Evolutionary conservation across 2,888 invertebrate genomes (phyloP).

Genomic region (Hirtodrosophila histrioides): DNA sequence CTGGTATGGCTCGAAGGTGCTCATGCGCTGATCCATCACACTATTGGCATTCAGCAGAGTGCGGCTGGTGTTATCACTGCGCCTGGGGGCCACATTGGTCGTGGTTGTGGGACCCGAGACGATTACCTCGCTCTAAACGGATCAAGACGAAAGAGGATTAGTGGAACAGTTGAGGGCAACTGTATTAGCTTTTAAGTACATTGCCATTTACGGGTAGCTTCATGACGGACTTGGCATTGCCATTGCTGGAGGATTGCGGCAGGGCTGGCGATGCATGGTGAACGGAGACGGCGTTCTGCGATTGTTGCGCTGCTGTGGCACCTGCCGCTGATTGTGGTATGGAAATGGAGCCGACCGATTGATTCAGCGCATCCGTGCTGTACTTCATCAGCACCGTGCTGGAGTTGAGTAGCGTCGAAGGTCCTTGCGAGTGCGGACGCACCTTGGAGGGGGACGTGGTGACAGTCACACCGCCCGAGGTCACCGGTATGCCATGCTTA

Average conservation of each 20-base stretch:
- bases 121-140: slow-evolving; percentile 83
- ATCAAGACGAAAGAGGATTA: background rate
- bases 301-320: slow-evolving; percentile 22
- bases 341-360: slow-evolving; percentile 84
- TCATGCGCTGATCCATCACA: slow-evolving; percentile 87
- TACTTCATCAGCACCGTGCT: slow-evolving; percentile 83
- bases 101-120: slow-evolving; percentile 88
- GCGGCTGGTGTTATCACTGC: slow-evolving; percentile 91
- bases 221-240: slow-evolving; percentile 84
- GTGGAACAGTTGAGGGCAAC: background rate
- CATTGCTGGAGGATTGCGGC: slow-evolving; percentile 79
- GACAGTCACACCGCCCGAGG: slow-evolving; percentile 87
- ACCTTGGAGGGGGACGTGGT: slow-evolving; percentile 86
- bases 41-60: slow-evolving; percentile 88
- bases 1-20: slow-evolving; percentile 94
- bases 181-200: slow-evolving; percentile 52
- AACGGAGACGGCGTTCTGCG: slow-evolving; percentile 83
- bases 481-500: slow-evolving; percentile 85
- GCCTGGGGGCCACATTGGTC: slow-evolving; percentile 87
- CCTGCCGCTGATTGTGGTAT: slow-evolving; percentile 66
- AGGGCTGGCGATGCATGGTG: slow-evolving; percentile 84
- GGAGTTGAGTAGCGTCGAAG: slow-evolving; percentile 84
- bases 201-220: slow-evolving; percentile 83
- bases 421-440: slow-evolving; percentile 86
- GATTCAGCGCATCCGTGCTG: slow-evolving; percentile 84